Conservation (phyloP, 2,797 vertebrate species). For the Sebastes iracundus region DNA sequence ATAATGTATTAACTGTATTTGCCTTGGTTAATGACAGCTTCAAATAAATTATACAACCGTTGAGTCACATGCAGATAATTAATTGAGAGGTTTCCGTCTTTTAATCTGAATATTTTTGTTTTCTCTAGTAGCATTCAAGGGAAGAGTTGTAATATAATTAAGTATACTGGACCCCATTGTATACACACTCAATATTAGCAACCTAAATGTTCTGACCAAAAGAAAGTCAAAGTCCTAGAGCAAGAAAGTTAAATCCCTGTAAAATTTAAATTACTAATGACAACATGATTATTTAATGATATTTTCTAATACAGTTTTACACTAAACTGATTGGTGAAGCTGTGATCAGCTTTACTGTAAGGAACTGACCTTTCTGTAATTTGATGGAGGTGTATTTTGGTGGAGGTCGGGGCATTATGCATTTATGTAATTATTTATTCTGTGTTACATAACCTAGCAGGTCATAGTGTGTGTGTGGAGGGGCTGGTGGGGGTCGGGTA, state of each 20-base stretch:
- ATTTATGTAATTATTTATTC: conserved; percentile 33
- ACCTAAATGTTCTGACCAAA: not conserved
- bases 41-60: not conserved
- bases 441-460: conserved; percentile 29
- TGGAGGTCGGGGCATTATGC: not conserved
- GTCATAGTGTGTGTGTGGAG: conserved; percentile 8
- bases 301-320: not conserved
- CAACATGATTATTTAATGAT: not conserved
- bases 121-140: not conserved
- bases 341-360: not conserved
- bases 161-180: not conserved
- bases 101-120: not conserved
- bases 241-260: not conserved
- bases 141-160: not conserved
- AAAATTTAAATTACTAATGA: not conserved
- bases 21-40: conserved; percentile 7
- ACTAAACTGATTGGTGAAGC: not conserved
- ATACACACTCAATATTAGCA: not conserved
- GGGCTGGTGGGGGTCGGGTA: not conserved
- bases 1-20: conserved; percentile 17
- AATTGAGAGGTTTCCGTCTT: not conserved
- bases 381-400: conserved; percentile 5
- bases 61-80: not conserved
- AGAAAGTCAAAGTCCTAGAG: not conserved
- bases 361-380: not conserved